phyloP scores from a whole-genome alignment of 30 jellyfish, hydroid and myxozoan genomes.

The Cassiopea andromeda region DNA sequence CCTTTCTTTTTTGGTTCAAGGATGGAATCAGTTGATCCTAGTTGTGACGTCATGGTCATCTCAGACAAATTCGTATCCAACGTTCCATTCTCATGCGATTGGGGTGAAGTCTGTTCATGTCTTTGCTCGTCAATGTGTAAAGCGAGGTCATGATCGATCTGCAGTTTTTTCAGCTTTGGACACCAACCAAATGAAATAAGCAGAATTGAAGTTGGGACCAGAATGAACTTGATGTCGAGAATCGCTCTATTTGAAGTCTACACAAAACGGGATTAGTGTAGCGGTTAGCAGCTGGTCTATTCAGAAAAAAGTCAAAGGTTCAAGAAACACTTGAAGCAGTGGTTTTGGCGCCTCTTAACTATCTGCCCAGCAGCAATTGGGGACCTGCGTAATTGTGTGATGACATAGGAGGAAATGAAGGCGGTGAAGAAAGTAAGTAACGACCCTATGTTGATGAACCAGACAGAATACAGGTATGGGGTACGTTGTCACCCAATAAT shows the following conservation, averaged over 20 bases:
- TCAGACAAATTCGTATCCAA: slow-evolving; percentile 13
- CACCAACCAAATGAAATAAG: slow-evolving; percentile 87
- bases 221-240: slow-evolving; percentile 56
- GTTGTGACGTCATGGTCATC: slow-evolving; percentile 6
- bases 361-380: too few relatives aligned
- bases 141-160: slow-evolving; percentile 88
- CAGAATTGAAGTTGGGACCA: slow-evolving; percentile 58
- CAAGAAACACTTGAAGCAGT: too few relatives aligned
- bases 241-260: slow-evolving; percentile 59
- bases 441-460: too few relatives aligned
- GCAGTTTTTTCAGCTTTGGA: slow-evolving; percentile 85
- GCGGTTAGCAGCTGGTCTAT: too few relatives aligned
- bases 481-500: too few relatives aligned
- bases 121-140: slow-evolving; percentile 9
- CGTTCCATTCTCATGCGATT: slow-evolving; percentile 4
- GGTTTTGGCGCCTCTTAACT: too few relatives aligned
- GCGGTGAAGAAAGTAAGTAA: too few relatives aligned
- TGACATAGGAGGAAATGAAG: too few relatives aligned
- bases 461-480: too few relatives aligned
- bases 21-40: not conserved
- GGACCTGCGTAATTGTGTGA: too few relatives aligned
- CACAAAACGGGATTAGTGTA: not conserved
- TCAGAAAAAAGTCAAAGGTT: too few relatives aligned
- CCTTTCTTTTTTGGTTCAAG: slow-evolving; percentile 35
- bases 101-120: not conserved